Evolutionary conservation across 2,888 invertebrate species (phyloP), one percentile per base, ranked within the genome.

Genomic region (Ennomos fuscantarius): DNA sequence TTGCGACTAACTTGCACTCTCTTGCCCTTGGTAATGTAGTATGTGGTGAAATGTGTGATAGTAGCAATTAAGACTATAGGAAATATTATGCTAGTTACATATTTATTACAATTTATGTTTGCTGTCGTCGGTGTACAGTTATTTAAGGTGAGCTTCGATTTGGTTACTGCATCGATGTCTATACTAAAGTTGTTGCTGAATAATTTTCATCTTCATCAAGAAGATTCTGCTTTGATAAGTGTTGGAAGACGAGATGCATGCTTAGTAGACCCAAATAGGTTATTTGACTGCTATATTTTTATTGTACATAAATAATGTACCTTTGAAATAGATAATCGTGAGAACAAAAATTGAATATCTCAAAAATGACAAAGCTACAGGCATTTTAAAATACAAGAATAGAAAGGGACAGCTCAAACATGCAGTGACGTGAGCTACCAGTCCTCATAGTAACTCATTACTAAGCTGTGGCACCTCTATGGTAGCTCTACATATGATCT

Each of bases 81-180:
- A 93, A 99, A 99, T 96, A 99, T 99, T 93, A 98, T 99, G 96
- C 95, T 99, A 96, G 99, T 99, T 93, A 99, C 99, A 90, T 98
- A 98, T 95, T 97, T 99, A 92, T 97, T 99, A 92, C 98, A 99
- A 95, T 99, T 99, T 95, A 99, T 99, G 99, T 99, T 99, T 93
- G 99, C 99, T 93, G 99, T 99, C 92, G 99, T 99, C 93, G 99
- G 99, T 94, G 99, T 99, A 92, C 99, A 99, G 94, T 96, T 99
- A 80, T 99, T 99, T 95, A 99, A 99, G 96, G 97, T 97, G 95
- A 95, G 93, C 88, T 73, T 64, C 40, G 33, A 33, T 43, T 47
- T 52, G 32, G 49, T 49, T 52, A 31, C 48, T 32, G 58, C 52
- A 44, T 58, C 48, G 36, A 49, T 53, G 52, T 24, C 24, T 3